Base-by-base conservation (phyloP, 2,888 invertebrate genomes). In the Lypha dubia region DNA sequence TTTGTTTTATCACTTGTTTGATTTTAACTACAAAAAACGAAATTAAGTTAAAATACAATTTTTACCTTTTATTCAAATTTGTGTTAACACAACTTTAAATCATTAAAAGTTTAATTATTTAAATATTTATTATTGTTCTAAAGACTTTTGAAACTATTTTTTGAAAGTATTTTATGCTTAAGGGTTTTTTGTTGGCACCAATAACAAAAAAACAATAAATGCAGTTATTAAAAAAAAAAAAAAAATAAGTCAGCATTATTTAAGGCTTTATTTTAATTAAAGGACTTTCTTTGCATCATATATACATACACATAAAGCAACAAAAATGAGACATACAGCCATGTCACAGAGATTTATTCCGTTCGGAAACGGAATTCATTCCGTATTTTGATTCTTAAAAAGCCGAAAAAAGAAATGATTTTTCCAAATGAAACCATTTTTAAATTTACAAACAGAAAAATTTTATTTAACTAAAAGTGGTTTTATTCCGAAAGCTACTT, bases 71-170 rank as follows among this genome's bases (percentile, higher is more conserved):
- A n/a, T n/a, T n/a, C n/a, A 24, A 24, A 44, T 7, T 44, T 62
- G 62, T 46, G 22, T 44, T 15, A 63, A 22, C 24, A 63, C 17
- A 5, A 56, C 0, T 65, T 65, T 3, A 24, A 75, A 53, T 8
- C n/a, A 53, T 65, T 65, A 62, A 41, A 24, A 60, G 62, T 79
- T 44, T 62, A 77, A 67, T 49, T 49, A 38, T 68, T 77, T 49
- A 51, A 24, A 68, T 32, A 49, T 60, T 60, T 9, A 56, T 56
- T 67, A 24, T 58, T 49, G 24, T 4, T 24, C 51, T 68, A 20
- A 71, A 71, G 41, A 41, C 20, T 28, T 41, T 51, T 8, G 11
- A 28, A 77, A 51, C 17, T 49, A 24, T 24, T 35, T 38, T 15
- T n/a, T n/a, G n/a, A 38, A 51, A 68, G 41, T 41, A 7, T 51